These are phyloP conservation scores for Metellina segmentata DNA, from an alignment of 2,888 invertebrate genomes.

Conservation along the genomic window DNA sequence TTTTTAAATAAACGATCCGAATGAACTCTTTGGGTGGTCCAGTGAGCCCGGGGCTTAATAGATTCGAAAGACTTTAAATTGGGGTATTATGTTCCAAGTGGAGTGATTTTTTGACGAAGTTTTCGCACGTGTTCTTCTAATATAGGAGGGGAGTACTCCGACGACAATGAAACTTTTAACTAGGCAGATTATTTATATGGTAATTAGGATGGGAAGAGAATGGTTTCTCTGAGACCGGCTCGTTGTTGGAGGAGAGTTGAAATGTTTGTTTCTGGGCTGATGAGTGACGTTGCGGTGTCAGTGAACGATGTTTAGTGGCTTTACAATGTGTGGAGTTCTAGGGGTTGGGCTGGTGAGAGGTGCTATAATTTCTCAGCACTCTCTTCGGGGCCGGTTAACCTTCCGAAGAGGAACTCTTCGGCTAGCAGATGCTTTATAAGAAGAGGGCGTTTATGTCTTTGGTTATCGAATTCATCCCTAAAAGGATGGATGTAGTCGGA, in stretches of 20 bases:
- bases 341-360: slow-evolving; percentile 30
- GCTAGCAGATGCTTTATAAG: too few species aligned
- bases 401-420: too few species aligned
- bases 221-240: neutral
- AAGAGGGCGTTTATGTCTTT: too few species aligned
- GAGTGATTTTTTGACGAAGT: slow-evolving; percentile 71
- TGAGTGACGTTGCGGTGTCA: slow-evolving; percentile 44
- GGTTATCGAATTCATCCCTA: too few species aligned
- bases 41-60: slow-evolving; percentile 65
- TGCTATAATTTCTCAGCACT: slow-evolving; percentile 1
- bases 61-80: slow-evolving; percentile 75
- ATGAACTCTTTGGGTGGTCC: slow-evolving; percentile 74
- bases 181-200: slow-evolving; percentile 73
- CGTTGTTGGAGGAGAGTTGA: slow-evolving; percentile 32
- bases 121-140: slow-evolving; percentile 62
- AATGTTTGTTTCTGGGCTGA: slow-evolving; percentile 49
- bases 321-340: slow-evolving; percentile 16
- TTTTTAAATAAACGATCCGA: slow-evolving; percentile 66
- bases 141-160: slow-evolving; percentile 31
- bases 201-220: slow-evolving; percentile 55
- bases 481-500: too few species aligned
- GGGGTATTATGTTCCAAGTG: slow-evolving; percentile 68
- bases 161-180: slow-evolving; percentile 71
- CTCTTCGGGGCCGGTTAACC: neutral
- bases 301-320: slow-evolving; percentile 60